Base-by-base conservation (phyloP, 1,140 invertebrate species). In the Monochamus saltuarius region DNA sequence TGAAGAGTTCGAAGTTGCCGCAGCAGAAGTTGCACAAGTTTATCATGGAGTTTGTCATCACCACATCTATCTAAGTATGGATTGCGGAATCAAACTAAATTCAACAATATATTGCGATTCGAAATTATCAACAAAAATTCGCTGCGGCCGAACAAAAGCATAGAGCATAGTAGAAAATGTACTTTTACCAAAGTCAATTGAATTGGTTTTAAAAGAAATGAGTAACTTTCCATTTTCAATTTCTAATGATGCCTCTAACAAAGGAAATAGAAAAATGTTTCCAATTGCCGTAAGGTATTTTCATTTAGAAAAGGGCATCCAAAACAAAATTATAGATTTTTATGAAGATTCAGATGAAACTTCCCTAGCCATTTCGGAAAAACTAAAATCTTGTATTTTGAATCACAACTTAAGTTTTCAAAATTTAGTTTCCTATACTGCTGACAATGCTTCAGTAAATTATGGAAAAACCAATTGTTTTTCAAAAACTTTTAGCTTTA, bases 101-200 rank as follows among this genome's bases (percentile, higher is more conserved):
- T 2, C 9, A 4, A n/a, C n/a, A 10, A 1, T 43, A 6, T 56
- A 19, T 42, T 22, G 8, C 34, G 38, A 56, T 43, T 13, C 9
- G 6, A 43, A 19, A 4, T 43, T 56, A 22, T 1, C 53, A 1
- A 29, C 1, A 10, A 56, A 43, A 19, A n/a, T 56, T 14, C 19
- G 11, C 19, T 56, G 53, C 36, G 53, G 53, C 1, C 39, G 38
- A 38, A 56, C 53, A 56, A 56, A 56, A 43, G 3, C 38, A 22
- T 7, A 14, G 17, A 16, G 8, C 1, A 43, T 56, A 16, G 19
- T 29, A 2, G 4, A 43, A n/a, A 43, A 42, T 22, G 53, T 45
- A 19, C 16, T 56, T 1, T 38, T 19, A 4, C 53, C 39, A 56
- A 17, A 16, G 17, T 9, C 53, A 6, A n/a, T 38, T 1, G 53